phyloP scores from a whole-genome alignment of 2,113 vertebrate species.

The Formicarius rufipectus region DNA sequence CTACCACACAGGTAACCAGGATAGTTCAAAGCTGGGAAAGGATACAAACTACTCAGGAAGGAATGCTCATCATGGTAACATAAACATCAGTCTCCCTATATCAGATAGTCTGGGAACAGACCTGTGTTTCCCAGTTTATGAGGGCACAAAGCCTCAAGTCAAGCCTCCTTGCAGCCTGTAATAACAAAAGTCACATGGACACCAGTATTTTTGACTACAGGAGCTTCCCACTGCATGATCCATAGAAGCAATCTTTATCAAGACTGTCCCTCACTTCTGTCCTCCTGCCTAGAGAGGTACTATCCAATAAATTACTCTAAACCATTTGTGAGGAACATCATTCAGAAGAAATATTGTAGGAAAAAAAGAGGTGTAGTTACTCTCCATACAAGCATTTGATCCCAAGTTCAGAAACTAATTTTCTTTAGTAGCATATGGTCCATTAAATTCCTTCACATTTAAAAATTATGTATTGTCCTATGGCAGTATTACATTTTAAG shows the following conservation, averaged over 20 bases:
- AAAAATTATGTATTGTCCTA: not conserved
- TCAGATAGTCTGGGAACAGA: not conserved
- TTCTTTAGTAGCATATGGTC: not conserved
- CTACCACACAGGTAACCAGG: not conserved
- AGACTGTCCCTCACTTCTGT: not conserved
- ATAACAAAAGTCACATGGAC: not conserved
- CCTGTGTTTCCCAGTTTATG: not conserved
- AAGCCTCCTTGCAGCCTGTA: not conserved
- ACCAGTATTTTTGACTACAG: not conserved
- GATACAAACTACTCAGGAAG: not conserved
- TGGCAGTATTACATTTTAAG: not conserved
- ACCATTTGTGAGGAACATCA: not conserved
- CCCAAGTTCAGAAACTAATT: not conserved
- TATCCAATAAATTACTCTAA: not conserved
- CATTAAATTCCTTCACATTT: constrained; percentile 1
- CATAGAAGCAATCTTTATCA: not conserved
- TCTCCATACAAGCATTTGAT: not conserved
- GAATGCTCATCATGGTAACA: not conserved
- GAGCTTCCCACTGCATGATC: not conserved
- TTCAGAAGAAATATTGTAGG: not conserved
- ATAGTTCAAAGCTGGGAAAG: not conserved
- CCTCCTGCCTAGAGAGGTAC: not conserved
- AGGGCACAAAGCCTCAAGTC: not conserved
- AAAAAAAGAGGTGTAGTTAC: not conserved
- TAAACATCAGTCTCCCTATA: not conserved